phyloP scores from a whole-genome alignment of 2,888 invertebrate species.

The Acanthosepion esculentum region DNA sequence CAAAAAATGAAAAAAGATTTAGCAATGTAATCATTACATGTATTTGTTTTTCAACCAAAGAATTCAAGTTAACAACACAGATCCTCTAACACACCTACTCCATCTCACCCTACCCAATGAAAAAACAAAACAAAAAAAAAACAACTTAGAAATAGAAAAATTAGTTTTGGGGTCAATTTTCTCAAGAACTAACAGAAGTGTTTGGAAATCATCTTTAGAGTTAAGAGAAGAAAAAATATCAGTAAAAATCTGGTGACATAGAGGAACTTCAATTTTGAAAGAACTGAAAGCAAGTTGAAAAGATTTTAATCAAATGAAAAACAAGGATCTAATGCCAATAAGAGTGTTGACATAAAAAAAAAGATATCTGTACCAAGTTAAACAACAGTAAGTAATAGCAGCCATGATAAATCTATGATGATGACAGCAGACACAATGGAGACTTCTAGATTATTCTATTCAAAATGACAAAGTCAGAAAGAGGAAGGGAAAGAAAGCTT shows the following conservation, averaged over 20 bases:
- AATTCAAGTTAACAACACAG: neutral
- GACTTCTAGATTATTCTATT: neutral
- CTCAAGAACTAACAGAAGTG: neutral
- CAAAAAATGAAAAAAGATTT: neutral
- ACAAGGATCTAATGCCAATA: constrained; percentile 22
- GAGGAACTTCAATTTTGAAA: neutral
- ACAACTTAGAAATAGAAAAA: neutral
- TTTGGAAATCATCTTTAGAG: neutral
- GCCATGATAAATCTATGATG: constrained; percentile 9
- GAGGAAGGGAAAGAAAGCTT: neutral
- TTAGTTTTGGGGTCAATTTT: neutral
- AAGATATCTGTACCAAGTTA: neutral
- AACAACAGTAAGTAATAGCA: neutral
- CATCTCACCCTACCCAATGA: neutral
- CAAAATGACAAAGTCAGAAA: neutral
- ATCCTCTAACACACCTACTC: neutral
- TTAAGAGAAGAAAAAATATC: neutral
- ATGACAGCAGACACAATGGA: constrained; percentile 33
- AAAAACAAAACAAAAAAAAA: no score
- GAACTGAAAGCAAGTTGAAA: neutral
- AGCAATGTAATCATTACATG: neutral
- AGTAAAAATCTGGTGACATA: constrained; percentile 21
- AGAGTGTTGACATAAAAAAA: neutral
- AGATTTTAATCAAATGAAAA: neutral
- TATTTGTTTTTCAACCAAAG: neutral